A percentile compares a stretch with the other conserved stretches of the same genome.
These are phyloP conservation scores for Theropithecus gelada DNA, from an alignment of 2,113 vertebrate species.

Conservation along the genomic window DNA sequence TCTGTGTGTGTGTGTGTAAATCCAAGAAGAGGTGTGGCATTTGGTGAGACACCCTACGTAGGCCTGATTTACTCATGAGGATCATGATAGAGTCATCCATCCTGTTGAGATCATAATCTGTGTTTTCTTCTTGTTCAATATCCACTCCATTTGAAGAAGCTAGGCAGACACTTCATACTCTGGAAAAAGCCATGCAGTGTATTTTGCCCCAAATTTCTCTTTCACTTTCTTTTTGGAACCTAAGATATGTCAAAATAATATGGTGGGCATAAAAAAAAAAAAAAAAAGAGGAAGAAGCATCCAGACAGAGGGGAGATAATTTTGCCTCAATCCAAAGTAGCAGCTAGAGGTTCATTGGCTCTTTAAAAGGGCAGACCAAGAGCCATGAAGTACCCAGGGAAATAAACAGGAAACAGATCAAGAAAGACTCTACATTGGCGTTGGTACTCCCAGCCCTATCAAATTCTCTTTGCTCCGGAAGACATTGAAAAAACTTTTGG, in stretches of 20 bases:
- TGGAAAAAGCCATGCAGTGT: background rate
- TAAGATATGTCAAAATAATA: background rate
- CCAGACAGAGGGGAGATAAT: background rate
- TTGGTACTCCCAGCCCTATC: accelerated
- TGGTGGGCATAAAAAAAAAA: background rate
- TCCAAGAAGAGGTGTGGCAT: background rate
- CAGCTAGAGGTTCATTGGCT: background rate
- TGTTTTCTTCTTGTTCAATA: background rate
- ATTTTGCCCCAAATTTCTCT: background rate
- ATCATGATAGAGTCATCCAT: background rate
- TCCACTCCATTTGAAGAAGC: background rate
- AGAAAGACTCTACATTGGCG: accelerated
- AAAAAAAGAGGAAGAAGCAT: background rate
- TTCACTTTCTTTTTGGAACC: background rate
- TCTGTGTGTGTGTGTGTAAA: background rate
- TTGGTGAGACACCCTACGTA: background rate
- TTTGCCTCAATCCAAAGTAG: background rate
- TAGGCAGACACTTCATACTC: background rate
- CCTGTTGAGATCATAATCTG: background rate
- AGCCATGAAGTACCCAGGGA: background rate
- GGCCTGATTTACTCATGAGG: background rate
- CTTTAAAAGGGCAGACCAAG: background rate
- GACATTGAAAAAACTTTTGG: background rate
- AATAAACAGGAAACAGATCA: background rate
- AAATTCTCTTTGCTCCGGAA: background rate